phyloP scores from a whole-genome alignment of 2,888 invertebrate genomes.

The Synergus gifuensis region DNA sequence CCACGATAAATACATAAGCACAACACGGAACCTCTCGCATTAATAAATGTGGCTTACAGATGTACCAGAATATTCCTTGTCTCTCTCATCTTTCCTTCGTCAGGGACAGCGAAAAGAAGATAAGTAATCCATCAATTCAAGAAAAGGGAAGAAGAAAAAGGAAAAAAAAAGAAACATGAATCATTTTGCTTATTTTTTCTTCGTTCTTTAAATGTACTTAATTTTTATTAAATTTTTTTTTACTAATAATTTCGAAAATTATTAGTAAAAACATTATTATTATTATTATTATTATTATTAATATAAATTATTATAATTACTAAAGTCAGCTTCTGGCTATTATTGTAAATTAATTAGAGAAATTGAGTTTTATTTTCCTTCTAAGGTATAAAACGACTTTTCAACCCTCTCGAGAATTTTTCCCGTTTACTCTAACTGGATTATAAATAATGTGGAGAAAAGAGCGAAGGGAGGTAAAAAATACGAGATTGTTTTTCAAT shows the following conservation, averaged over 20 bases:
- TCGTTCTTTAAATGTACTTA: background rate
- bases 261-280: no score
- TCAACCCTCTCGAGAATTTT: background rate
- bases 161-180: background rate
- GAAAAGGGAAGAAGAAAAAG: constrained; percentile 21
- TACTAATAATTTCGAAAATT: no score
- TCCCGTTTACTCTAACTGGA: background rate
- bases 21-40: constrained; percentile 46
- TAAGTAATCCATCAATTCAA: constrained; percentile 31
- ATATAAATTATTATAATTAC: background rate
- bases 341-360: background rate
- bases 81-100: constrained; percentile 19
- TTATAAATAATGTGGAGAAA: background rate
- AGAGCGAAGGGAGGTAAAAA: constrained; percentile 1
- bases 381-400: background rate
- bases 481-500: constrained; percentile 10
- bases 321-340: background rate
- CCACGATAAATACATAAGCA: constrained; percentile 51
- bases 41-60: constrained; percentile 53
- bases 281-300: no score
- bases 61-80: constrained; percentile 46
- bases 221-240: background rate
- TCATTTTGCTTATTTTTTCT: background rate
- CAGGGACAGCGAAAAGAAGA: constrained; percentile 1
- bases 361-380: background rate